Percentiles rank a stretch among this genome's conserved stretches.
phyloP scores from a whole-genome alignment of 2,888 invertebrate genomes.

The Aleiodes leptofemur region DNA sequence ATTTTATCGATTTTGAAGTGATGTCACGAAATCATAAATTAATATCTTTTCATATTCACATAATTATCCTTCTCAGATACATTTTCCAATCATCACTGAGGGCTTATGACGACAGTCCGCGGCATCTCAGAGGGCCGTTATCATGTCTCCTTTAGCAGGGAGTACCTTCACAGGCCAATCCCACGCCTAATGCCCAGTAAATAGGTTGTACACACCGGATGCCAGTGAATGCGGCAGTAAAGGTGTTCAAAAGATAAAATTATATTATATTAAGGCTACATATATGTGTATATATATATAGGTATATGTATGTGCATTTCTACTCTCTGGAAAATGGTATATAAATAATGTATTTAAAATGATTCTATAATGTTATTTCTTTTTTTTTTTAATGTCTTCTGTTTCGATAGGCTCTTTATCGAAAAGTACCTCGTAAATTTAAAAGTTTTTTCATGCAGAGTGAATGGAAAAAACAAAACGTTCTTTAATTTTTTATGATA shows the following conservation, averaged over 20 bases:
- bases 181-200: conserved; percentile 54
- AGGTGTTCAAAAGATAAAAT: conserved; percentile 36
- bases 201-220: conserved; percentile 46
- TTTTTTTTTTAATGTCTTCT: background rate
- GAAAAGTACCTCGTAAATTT: conserved; percentile 10
- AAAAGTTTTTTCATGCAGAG: background rate
- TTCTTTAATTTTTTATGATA: background rate
- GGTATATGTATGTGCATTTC: conserved; percentile 11
- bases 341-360: conserved; percentile 1
- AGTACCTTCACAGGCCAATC: conserved; percentile 49
- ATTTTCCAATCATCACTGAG: no score
- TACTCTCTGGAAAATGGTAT: conserved; percentile 4
- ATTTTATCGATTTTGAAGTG: no score
- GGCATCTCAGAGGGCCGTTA: conserved; percentile 19
- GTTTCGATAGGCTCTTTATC: background rate
- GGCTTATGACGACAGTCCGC: background rate
- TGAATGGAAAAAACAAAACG: background rate
- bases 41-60: no score
- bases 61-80: no score
- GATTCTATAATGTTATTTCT: background rate
- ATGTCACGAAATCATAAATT: no score
- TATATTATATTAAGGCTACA: conserved; percentile 35
- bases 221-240: conserved; percentile 21
- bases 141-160: conserved; percentile 20
- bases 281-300: background rate